Base-by-base conservation (phyloP, 2,888 invertebrate species). In the Hirtodrosophila alboralis region DNA sequence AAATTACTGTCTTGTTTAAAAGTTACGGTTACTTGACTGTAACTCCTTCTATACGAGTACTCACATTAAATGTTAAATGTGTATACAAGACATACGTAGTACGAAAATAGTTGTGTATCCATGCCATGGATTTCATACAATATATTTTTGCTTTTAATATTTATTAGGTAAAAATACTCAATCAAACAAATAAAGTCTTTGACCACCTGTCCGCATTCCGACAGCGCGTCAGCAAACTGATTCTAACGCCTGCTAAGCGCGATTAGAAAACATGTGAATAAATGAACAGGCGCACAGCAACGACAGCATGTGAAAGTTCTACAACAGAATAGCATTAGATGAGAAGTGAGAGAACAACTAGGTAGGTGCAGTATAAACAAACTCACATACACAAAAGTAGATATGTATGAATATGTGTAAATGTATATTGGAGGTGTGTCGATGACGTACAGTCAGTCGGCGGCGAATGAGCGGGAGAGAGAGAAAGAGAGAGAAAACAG, bases 201-300 rank as follows among this genome's bases (percentile, higher is more conserved):
- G 23, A 8, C 23, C 23, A 51, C 26, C 10, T 16, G 28, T 21
- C 8, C 12, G 8, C 7, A 23, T 23, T 23, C 23, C 8, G 23
- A 23, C 47, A 31, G 8, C 9, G 41, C 36, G 40, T 43, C 58
- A 30, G 18, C 56, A 56, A 56, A 56, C 21, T 13, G 34, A 27
- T 43, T 57, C 57, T 51, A 51, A 51, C 26, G 41, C 40, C 41
- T 41, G 14, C 54, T 41, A 47, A 60, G 45, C 52, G 37, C 49
- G 47, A 57, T 65, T 65, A 65, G 62, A 62, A 65, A 62, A 57
- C 57, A 57, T 65, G 61, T 62, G 57, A 61, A 65, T 52, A 44
- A 26, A 9, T 13, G 14, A 65, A 33, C 60, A 60, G 64, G 60
- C 51, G 31, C 26, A 13, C 54, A 65, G 64, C n/a, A 3, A 6